Evolutionary conservation across 2,797 vertebrate genomes (phyloP).

Genomic region (Orestias chungarensis): DNA sequence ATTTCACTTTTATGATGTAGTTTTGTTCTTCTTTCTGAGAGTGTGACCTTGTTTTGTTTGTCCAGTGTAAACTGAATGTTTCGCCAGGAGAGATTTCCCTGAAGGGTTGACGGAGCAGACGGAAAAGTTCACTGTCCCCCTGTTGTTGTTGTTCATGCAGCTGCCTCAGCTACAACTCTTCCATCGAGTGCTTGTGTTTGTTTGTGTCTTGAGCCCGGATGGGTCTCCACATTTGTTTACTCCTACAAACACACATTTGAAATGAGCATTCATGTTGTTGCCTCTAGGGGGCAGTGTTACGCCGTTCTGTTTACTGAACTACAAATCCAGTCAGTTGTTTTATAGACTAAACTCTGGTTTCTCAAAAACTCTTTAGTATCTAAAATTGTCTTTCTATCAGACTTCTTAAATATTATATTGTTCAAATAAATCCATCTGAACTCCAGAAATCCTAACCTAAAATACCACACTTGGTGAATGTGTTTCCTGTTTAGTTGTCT

Average conservation of each 20-base stretch:
- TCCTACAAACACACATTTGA: neutral
- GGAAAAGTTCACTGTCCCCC: neutral
- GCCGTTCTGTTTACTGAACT: neutral
- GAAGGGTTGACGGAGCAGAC: neutral
- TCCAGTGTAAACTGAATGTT: neutral
- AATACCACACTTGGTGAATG: too few relatives aligned
- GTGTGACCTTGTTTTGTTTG: neutral
- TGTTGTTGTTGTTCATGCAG: neutral
- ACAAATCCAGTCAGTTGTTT: neutral
- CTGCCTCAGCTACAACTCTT: neutral
- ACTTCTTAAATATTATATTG: neutral
- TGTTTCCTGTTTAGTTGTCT: neutral
- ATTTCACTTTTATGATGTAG: neutral
- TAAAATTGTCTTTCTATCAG: neutral
- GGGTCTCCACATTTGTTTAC: neutral
- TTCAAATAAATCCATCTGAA: neutral
- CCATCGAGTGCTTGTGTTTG: neutral
- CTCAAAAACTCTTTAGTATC: neutral
- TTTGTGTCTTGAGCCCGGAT: neutral
- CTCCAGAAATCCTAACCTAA: too few relatives aligned
- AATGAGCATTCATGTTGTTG: constrained; percentile 12
- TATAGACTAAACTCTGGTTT: neutral
- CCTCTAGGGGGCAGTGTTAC: constrained; percentile 51
- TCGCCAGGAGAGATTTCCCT: neutral
- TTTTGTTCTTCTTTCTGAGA: neutral